Base-by-base conservation (phyloP, 1,140 invertebrate species). In the Drosophila dunni region DNA sequence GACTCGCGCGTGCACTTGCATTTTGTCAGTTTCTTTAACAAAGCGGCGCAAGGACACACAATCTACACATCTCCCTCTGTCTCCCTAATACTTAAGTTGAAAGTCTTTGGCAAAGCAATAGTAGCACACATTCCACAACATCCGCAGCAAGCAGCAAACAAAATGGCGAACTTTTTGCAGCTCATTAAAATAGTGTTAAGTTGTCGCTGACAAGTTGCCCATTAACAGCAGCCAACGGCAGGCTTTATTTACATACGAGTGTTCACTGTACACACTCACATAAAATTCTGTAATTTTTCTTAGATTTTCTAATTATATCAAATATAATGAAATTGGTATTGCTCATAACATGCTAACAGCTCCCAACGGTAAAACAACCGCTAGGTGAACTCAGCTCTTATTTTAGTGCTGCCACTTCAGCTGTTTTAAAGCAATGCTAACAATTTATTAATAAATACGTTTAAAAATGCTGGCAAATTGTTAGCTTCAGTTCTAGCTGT, bases 1-100 rank as follows among this genome's bases (percentile, higher is more conserved):
- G 75, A 81, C 46, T 51, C 68, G 83, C 83, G 79, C 83, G 83
- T 86, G 83, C 66, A 88, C 65, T 82, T 79, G 83, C 83, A 86
- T 86, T 86, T 85, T 69, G 73, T 68, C 46, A 83, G 77, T 69
- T 67, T 34, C 74, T 71, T 72, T 69, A 57, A 24, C 60, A 81
- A 81, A 77, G 67, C 79, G 46, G 58, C 33, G 64, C 82, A 86
- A 88, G 82, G 79, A 86, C 82, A 78, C 46, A 45, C 51, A 20
- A 20, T 20, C 17, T 20, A 20, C 17, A 20, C 17, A 20, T 20
- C 17, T 48, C 4, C 11, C 45, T 9, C 42, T 20, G 9, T 34
- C 48, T 44, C 11, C 34, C 20, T 13, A 7, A 10, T 11, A 11
- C 45, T 5, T 8, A 63, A 13, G 45, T 48, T 54, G 67, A 3